A percentile compares a stretch with the other conserved stretches of the same genome.
Evolutionary conservation across 1,140 invertebrate genomes (phyloP).

Genomic region (Pachyrhynchus sulphureomaculatus): DNA sequence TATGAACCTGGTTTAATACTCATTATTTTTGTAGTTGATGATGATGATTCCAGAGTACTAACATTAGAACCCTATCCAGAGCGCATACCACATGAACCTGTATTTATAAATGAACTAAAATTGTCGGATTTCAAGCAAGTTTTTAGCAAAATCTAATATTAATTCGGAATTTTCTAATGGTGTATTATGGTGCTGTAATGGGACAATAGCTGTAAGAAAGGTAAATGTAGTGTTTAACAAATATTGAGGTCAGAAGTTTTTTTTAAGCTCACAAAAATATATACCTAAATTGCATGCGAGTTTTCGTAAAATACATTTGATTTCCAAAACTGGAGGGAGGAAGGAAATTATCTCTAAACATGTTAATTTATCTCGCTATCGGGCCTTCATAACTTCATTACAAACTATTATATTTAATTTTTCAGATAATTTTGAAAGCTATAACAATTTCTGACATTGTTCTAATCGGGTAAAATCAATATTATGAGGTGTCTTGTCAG

Average conservation of each 20-base stretch:
- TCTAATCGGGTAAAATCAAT: no score
- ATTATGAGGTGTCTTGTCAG: no score
- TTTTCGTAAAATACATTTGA: no score
- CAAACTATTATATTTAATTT: no score
- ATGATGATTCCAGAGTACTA: conserved; percentile 62
- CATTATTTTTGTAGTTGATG: conserved; percentile 44
- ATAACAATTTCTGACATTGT: no score
- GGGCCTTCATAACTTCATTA: no score
- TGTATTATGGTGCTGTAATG: conserved; percentile 93
- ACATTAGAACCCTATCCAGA: conserved; percentile 70
- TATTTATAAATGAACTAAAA: conserved; percentile 94
- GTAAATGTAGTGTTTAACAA: conserved; percentile 55
- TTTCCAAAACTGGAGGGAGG: no score
- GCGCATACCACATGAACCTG: conserved; percentile 74
- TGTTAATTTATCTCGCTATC: no score
- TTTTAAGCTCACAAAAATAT: background rate
- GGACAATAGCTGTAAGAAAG: conserved; percentile 83
- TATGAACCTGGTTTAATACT: no score
- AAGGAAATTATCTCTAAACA: no score
- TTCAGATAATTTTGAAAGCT: no score
- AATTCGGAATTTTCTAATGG: conserved; percentile 92
- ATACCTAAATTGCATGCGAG: background rate
- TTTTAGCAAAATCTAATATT: conserved; percentile 84
- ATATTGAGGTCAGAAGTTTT: background rate
- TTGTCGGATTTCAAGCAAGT: conserved; percentile 95